A percentile compares a stretch with the other conserved stretches of the same genome.
These are phyloP conservation scores for Vultur gryphus DNA, from an alignment of 2,797 vertebrate species.

Conservation along the genomic window DNA sequence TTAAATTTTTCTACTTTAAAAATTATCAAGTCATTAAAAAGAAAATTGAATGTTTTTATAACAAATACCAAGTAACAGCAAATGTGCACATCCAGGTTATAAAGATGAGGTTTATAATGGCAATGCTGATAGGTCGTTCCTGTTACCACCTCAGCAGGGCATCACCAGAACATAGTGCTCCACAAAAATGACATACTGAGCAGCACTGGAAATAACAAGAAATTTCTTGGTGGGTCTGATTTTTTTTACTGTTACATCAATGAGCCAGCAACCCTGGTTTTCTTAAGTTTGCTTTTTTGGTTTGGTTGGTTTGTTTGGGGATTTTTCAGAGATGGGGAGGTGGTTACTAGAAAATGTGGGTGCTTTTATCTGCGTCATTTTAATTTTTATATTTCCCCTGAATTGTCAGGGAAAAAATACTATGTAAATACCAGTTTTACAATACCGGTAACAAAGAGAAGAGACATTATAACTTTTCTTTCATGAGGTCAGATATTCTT, in stretches of 20 bases:
- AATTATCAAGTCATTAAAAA: slow-evolving; percentile 21
- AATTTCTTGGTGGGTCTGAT: neutral
- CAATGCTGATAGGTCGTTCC: slow-evolving; percentile 1
- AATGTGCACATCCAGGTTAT: neutral
- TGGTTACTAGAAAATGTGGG: neutral
- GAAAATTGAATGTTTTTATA: slow-evolving; percentile 2
- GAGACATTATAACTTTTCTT: neutral
- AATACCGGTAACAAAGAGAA: neutral
- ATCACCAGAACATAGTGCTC: slow-evolving; percentile 36
- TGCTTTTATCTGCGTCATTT: neutral
- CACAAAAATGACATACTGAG: slow-evolving; percentile 57
- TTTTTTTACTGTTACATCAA: slow-evolving; percentile 42
- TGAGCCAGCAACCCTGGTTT: neutral
- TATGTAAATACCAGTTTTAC: slow-evolving; percentile 29
- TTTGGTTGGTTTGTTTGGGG: neutral
- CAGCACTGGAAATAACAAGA: slow-evolving; percentile 31
- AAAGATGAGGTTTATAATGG: slow-evolving; percentile 43
- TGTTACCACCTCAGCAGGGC: slow-evolving; percentile 15
- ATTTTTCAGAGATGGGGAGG: neutral
- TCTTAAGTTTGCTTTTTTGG: neutral
- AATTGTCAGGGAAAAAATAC: neutral
- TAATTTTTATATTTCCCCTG: slow-evolving; percentile 3
- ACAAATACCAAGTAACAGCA: neutral
- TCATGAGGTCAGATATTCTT: neutral
- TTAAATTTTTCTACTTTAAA: neutral